Evolutionary conservation across 2,797 vertebrate species (phyloP), one percentile per base, ranked within the genome.

Genomic region (Leptoclinus maculatus): DNA sequence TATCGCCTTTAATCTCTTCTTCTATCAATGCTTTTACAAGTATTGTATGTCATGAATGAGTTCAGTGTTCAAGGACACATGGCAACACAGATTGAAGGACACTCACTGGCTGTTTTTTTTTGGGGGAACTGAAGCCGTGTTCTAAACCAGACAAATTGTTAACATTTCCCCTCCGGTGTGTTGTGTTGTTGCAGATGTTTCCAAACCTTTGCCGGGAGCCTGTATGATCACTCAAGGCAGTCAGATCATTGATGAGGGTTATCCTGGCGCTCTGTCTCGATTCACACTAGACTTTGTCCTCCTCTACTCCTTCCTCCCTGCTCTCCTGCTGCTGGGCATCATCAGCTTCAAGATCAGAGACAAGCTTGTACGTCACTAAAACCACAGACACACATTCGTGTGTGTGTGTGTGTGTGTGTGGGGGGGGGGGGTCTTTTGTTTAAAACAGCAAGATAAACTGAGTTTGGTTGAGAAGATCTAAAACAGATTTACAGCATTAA

Each of bases 331-430:
- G 72, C 68, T 97, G 56, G 97, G 97, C 49, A 75, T 97, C 66
- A 90, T 96, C 80, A 96, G 96, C 91, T 99, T 97, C 93, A 97
- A 96, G 95, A 92, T 98, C 83, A 95, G 97, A 85, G 97, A 99
- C 73, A 90, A 74, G 80, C 80, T 97, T 58, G 80, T 91, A 41
- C 93, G 91, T 78, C 96, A 96, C 87, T 96, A 93, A 93, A 81
- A 80, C 41, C 23, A 47, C 43, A 25, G 39, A 76, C 4, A 53
- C 0, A 2, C 12, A 10, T 57, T 54, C 45, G 51, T 43, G 34
- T 34, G 12, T 4, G 39, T 14, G 0, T 34, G 32, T 7, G 32
- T 34, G 32, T 7, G 4, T 29, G 29, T 29, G 6, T 3, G 12
- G 3, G 39, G 14, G 1, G 4, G 25, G 7, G 36, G 3, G 56